phyloP scores from a whole-genome alignment of 2,888 invertebrate genomes.

The Blomia tropicalis region DNA sequence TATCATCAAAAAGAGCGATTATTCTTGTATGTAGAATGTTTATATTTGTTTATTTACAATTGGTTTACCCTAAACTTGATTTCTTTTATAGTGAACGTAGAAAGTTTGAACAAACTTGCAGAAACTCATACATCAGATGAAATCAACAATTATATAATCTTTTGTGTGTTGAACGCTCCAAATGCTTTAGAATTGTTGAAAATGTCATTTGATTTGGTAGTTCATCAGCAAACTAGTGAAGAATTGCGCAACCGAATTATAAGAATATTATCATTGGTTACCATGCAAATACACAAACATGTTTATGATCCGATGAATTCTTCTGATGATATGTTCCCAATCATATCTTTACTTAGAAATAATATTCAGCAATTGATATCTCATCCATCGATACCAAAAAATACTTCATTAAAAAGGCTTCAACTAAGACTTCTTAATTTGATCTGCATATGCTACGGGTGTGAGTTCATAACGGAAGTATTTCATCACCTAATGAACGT shows the following conservation, averaged over 20 bases:
- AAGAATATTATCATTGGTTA: slow-evolving; percentile 15
- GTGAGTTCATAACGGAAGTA: slow-evolving; percentile 21
- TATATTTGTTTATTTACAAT: too few relatives aligned
- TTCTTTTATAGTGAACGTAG: slow-evolving; percentile 22
- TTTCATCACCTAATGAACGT: slow-evolving; percentile 21
- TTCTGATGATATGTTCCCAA: neutral
- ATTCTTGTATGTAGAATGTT: too few relatives aligned
- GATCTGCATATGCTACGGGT: slow-evolving; percentile 23
- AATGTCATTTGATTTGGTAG: slow-evolving; percentile 21
- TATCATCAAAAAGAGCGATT: slow-evolving; percentile 21
- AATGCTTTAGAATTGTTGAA: slow-evolving; percentile 24
- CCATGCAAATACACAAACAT: slow-evolving; percentile 22
- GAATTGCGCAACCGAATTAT: slow-evolving; percentile 9
- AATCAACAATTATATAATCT: slow-evolving; percentile 16
- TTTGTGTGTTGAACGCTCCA: slow-evolving; percentile 23
- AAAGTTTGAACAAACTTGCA: slow-evolving; percentile 22
- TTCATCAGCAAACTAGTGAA: slow-evolving; percentile 15
- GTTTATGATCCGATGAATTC: slow-evolving; percentile 16
- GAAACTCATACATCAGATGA: slow-evolving; percentile 18
- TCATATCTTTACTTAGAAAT: slow-evolving; percentile 14
- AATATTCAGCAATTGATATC: slow-evolving; percentile 19
- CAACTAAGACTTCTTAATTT: slow-evolving; percentile 23
- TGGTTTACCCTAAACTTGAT: too few relatives aligned
- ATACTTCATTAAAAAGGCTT: slow-evolving; percentile 15
- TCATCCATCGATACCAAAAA: neutral